Percentiles rank a stretch among this genome's conserved stretches.
These are phyloP conservation scores for Aphelocoma californica DNA, from an alignment of 2,797 vertebrate species.

Conservation along the genomic window DNA sequence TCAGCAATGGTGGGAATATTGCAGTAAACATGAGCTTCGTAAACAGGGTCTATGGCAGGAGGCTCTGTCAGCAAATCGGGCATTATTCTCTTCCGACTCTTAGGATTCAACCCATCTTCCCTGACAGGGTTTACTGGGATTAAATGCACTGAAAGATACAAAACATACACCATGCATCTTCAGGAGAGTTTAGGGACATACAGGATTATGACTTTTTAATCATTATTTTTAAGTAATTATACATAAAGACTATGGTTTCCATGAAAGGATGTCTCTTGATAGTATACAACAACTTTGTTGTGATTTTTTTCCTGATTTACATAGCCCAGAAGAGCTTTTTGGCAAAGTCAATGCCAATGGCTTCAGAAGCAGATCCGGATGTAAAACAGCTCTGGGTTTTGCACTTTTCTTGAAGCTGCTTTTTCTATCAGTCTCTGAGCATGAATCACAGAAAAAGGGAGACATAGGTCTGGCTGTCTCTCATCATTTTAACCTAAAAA, in stretches of 20 bases:
- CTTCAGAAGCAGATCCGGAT: neutral
- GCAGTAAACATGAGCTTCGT: slow-evolving; percentile 90
- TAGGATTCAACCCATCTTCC: slow-evolving; percentile 78
- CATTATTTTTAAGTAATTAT: neutral
- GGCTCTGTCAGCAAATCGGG: slow-evolving; percentile 82
- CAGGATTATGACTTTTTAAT: fast-evolving
- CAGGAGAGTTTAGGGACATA: neutral
- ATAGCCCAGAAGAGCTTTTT: neutral
- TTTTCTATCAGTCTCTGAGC: neutral
- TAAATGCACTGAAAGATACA: slow-evolving; percentile 82
- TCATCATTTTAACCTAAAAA: neutral
- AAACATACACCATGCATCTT: neutral
- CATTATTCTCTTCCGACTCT: slow-evolving; percentile 91
- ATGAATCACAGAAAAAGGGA: neutral
- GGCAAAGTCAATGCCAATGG: neutral
- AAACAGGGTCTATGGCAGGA: slow-evolving; percentile 81
- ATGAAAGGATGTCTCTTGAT: neutral
- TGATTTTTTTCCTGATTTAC: neutral
- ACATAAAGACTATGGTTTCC: neutral
- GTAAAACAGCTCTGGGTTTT: neutral
- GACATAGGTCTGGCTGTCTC: neutral
- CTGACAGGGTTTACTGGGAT: slow-evolving; percentile 80
- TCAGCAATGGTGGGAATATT: slow-evolving; percentile 87
- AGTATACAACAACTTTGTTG: neutral
- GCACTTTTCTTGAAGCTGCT: neutral